These are phyloP conservation scores for Notothenia rossii DNA, from an alignment of 2,113 vertebrate species.

Conservation along the genomic window DNA sequence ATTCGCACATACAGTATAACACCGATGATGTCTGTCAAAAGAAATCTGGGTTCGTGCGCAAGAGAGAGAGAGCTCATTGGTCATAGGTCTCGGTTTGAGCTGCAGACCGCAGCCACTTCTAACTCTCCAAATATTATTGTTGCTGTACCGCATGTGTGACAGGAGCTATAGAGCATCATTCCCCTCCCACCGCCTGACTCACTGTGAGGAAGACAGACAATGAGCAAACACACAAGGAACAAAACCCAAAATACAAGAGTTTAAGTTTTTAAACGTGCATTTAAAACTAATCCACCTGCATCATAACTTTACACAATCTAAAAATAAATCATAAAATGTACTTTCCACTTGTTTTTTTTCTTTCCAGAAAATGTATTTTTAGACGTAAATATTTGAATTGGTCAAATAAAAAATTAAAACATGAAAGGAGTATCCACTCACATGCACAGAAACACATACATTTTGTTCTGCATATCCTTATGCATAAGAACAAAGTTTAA, in stretches of 20 bases:
- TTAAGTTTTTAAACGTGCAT: too few species aligned
- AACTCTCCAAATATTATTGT: conserved; percentile 72
- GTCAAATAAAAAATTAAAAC: too few species aligned
- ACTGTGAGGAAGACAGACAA: background rate
- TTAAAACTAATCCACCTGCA: background rate
- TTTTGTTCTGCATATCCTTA: too few species aligned
- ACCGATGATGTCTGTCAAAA: conserved; percentile 39
- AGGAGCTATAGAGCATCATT: conserved; percentile 39
- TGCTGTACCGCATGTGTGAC: conserved; percentile 64
- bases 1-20: conserved; percentile 55
- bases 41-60: conserved; percentile 62
- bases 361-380: too few species aligned
- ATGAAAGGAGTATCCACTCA: too few species aligned
- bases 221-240: background rate
- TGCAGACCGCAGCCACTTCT: conserved; percentile 66
- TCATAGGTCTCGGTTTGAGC: conserved; percentile 55
- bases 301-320: too few species aligned
- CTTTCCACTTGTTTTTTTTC: too few species aligned
- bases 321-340: background rate
- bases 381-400: too few species aligned
- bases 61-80: conserved; percentile 78
- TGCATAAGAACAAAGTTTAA: too few species aligned
- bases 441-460: too few species aligned
- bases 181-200: conserved; percentile 12
- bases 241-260: too few species aligned